Conservation (phyloP, 1,140 invertebrate species). For the Geopemphigus sp. region DNA sequence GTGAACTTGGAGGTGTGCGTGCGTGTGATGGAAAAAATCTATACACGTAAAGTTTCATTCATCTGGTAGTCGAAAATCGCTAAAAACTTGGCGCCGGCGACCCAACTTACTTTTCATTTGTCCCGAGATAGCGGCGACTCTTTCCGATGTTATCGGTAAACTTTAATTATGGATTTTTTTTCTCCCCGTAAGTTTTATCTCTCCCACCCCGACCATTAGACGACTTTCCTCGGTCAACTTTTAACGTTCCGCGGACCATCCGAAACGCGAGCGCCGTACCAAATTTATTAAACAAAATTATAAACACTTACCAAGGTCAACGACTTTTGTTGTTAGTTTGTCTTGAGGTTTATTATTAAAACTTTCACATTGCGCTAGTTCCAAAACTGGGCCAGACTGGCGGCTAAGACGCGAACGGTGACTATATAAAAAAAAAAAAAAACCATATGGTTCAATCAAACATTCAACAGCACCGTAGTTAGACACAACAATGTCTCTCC, state of each 20-base stretch:
- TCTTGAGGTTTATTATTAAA: slow-evolving; percentile 49
- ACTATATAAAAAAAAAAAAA: slow-evolving; percentile 49
- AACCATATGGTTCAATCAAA: slow-evolving; percentile 44
- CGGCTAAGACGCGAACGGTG: slow-evolving; percentile 21
- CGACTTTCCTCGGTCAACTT: slow-evolving; percentile 45
- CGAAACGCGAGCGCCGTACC: slow-evolving; percentile 26
- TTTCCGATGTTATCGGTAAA: slow-evolving; percentile 44
- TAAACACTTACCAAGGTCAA: slow-evolving; percentile 48
- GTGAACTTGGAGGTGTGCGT: slow-evolving; percentile 17
- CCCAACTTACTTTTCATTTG: slow-evolving; percentile 48
- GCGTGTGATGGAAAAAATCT: slow-evolving; percentile 18
- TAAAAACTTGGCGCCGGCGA: slow-evolving; percentile 43
- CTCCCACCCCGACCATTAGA: neutral
- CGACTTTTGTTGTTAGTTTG: slow-evolving; percentile 49
- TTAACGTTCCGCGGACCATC: slow-evolving; percentile 24
- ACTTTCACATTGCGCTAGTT: slow-evolving; percentile 49
- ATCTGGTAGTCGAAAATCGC: slow-evolving; percentile 22
- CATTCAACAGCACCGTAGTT: slow-evolving; percentile 27
- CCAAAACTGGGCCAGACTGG: slow-evolving; percentile 48
- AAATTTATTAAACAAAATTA: slow-evolving; percentile 47
- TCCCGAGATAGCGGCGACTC: slow-evolving; percentile 32
- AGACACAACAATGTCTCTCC: slow-evolving; percentile 44
- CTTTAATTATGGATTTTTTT: slow-evolving; percentile 49
- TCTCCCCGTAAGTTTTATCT: neutral
- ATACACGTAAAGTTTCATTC: slow-evolving; percentile 33